Base-by-base conservation (phyloP, 2,113 vertebrate species). In the Willisornis vidua region DNA sequence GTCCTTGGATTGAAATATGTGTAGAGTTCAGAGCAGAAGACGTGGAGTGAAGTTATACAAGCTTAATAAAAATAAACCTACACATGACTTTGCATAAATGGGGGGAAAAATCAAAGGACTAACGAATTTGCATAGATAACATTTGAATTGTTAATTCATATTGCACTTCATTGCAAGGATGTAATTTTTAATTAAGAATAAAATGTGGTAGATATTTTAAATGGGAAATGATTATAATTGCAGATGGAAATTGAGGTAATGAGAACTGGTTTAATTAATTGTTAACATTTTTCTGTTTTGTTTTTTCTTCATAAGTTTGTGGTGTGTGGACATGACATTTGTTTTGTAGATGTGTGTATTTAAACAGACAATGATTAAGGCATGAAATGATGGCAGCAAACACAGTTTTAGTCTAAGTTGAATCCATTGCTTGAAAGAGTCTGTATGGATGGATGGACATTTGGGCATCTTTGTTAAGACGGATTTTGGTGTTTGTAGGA, bases 181-280 rank as follows among this genome's bases (percentile, higher is more conserved):
- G 96, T 97, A 85, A 91, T 97, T 98, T 98, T 97, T 98, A 98
- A 98, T 98, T 98, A 98, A 97, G 97, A 97, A 95, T 96, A 94
- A 97, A 97, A 97, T 95, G 93, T 96, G 92, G 94, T 95, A 95
- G 97, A 94, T 97, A 94, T 94, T 97, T 97, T 96, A 97, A 98
- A 97, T 97, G 95, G 96, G 97, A 96, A 97, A 90, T 98, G 96
- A 98, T 98, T 98, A 97, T 98, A 98, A 98, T 97, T 98, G 97
- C 94, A 97, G 94, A 98, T 98, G 96, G 96, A 97, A 98, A 88
- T 97, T 94, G 80, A 97, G 89, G 96, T 96, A 96, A 96, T 94
- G 96, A 96, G 96, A 97, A 96, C 89, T 94, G 89, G 72, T 96
- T 97, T 98, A 94, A 97, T 96, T 97, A 97, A 98, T 97, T 97